Evolutionary conservation across 2,888 invertebrate species (phyloP).

Genomic region (Eupsilia transversa): DNA sequence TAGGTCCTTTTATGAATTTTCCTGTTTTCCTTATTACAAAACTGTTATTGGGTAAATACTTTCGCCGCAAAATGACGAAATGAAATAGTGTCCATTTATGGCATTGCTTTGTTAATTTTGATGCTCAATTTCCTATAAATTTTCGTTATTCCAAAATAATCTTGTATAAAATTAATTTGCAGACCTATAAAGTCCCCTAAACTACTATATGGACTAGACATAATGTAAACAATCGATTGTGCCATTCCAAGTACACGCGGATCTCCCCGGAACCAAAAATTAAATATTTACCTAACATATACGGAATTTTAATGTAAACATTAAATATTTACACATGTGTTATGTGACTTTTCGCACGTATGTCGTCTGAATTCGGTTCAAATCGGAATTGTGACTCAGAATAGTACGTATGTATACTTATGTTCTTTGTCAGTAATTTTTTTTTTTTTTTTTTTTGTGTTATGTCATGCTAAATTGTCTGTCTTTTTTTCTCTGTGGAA

Average conservation of each 20-base stretch:
- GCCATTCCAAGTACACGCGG: constrained; percentile 2
- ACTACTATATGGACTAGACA: not conserved
- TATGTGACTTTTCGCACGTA: constrained; percentile 34
- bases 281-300: constrained; percentile 9
- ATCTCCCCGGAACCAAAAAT: constrained; percentile 21
- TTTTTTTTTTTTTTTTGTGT: too few relatives aligned
- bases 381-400: not conserved
- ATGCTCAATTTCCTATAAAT: not conserved
- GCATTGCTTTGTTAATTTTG: not conserved
- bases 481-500: too few relatives aligned
- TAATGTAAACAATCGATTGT: not conserved
- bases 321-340: constrained; percentile 10
- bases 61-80: too few relatives aligned
- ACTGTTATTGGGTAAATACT: not conserved
- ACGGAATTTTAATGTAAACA: constrained; percentile 18
- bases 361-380: not conserved
- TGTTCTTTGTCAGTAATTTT: too few relatives aligned
- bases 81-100: too few relatives aligned
- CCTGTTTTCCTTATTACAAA: not conserved
- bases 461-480: too few relatives aligned
- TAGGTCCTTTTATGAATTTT: not conserved
- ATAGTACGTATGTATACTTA: too few relatives aligned
- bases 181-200: constrained; percentile 12
- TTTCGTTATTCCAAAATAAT: not conserved
- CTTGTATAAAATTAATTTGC: not conserved